Evolutionary conservation across 2,888 invertebrate species (phyloP), one percentile per base, ranked within the genome.

Genomic region (Parnassius smintheus): DNA sequence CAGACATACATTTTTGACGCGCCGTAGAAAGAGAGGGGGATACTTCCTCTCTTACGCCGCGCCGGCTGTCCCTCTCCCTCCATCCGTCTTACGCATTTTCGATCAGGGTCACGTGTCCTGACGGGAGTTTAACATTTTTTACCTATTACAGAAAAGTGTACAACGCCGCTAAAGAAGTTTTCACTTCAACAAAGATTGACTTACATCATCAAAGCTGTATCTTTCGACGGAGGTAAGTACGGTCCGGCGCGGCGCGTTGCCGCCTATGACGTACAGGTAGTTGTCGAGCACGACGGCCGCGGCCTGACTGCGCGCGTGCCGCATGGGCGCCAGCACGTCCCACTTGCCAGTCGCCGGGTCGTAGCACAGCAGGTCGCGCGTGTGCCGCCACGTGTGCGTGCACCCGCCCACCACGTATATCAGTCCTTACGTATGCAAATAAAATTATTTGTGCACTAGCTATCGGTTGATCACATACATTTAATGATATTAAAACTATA

Each of bases 341-440:
- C 97, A 98, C 81, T 96, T 95, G 72, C 95, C 94, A 2, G 96
- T 95, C 41, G 95, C 93, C 0, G 98, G 97, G 83, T 95, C 95
- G 81, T 95, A 97, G 77, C 96, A 95, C 75, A 96, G 93, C 69
- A 97, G 91, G 83, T 97, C 97, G 70, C 95, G 94, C 58, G 96
- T 93, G 86, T 97, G 96, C 56, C 97, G 92, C 80, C 95, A 94
- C 58, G 94, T 94, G 76, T 95, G 95, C 12, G 96, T 96, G 82
- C 97, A 96, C 0, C 98, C 98, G 41, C 98, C 98, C 59, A 98
- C 96, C 73, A 98, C 94, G 85, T 98, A 98, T 76, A 98, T 96
- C 57, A 96, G 85, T 67, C 96, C 96, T 35, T 35, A 7, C 35
- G 4, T 35, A 7, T 96, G 78, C 2, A 80, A 77, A n/a, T 41